Evolutionary conservation across 2,113 vertebrate species (phyloP).

Genomic region (Arvicanthis niloticus): DNA sequence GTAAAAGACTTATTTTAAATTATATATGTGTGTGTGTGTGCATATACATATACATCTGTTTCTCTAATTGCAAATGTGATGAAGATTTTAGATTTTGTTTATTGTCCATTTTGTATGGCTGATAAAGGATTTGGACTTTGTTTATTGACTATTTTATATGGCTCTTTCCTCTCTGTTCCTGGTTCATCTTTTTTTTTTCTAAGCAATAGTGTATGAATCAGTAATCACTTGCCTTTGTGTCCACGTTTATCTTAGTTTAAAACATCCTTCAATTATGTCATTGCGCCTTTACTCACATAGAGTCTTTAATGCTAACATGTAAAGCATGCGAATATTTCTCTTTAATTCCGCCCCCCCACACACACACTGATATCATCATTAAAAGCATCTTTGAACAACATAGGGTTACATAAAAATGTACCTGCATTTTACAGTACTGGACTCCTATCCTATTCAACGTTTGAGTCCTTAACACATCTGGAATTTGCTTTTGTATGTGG

Average conservation of each 20-base stretch:
- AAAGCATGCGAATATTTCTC: slow-evolving; percentile 9
- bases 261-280: background rate
- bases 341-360: background rate
- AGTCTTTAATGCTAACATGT: background rate
- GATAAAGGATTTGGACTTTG: background rate
- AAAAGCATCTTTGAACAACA: background rate
- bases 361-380: background rate
- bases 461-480: slow-evolving; percentile 1
- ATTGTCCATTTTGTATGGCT: background rate
- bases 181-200: background rate
- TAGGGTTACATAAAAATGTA: background rate
- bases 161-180: background rate
- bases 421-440: background rate
- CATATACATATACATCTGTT: background rate
- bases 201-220: background rate
- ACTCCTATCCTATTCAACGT: slow-evolving; percentile 2
- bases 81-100: slow-evolving; percentile 23
- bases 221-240: background rate
- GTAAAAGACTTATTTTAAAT: background rate
- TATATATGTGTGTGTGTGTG: no score
- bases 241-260: slow-evolving; percentile 20
- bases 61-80: slow-evolving; percentile 23
- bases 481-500: background rate
- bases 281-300: background rate
- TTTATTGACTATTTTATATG: background rate